A percentile compares a stretch with the other conserved stretches of the same genome.
Evolutionary conservation across 2,797 vertebrate species (phyloP).

Genomic region (Acanthiza pusilla): DNA sequence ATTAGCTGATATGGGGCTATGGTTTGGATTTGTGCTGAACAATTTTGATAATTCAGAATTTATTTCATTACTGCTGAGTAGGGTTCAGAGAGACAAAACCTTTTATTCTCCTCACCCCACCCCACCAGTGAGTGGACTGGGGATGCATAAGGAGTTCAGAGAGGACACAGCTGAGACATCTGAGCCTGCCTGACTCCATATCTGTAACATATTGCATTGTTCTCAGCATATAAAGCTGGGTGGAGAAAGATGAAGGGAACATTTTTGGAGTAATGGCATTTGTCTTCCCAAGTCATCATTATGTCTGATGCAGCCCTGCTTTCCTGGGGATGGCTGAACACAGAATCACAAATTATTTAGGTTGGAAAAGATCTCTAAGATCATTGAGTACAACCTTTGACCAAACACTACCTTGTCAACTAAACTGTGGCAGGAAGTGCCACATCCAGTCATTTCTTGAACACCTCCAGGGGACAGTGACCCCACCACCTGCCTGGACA

Average conservation of each 20-base stretch:
- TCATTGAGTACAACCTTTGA: rapidly evolving
- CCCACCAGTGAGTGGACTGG: no score
- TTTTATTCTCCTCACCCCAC: not conserved
- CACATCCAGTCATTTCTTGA: not conserved
- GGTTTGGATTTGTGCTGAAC: not conserved
- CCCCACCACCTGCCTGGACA: not conserved
- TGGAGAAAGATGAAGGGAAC: not conserved
- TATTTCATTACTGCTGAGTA: not conserved
- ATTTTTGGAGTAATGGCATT: rapidly evolving
- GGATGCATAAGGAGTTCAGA: not conserved
- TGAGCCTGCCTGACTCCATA: not conserved
- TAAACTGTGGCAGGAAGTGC: not conserved
- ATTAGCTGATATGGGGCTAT: not conserved
- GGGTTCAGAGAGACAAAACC: not conserved
- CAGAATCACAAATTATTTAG: not conserved
- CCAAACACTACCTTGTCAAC: not conserved
- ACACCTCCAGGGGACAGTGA: not conserved
- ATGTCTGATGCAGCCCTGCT: not conserved
- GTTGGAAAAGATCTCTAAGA: not conserved
- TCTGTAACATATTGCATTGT: rapidly evolving
- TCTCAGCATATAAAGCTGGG: not conserved
- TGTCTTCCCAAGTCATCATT: not conserved
- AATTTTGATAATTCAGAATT: not conserved
- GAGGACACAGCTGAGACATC: not conserved
- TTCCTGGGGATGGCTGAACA: not conserved